Base-by-base conservation (phyloP, 2,113 vertebrate genomes). In the Poecile atricapillus region DNA sequence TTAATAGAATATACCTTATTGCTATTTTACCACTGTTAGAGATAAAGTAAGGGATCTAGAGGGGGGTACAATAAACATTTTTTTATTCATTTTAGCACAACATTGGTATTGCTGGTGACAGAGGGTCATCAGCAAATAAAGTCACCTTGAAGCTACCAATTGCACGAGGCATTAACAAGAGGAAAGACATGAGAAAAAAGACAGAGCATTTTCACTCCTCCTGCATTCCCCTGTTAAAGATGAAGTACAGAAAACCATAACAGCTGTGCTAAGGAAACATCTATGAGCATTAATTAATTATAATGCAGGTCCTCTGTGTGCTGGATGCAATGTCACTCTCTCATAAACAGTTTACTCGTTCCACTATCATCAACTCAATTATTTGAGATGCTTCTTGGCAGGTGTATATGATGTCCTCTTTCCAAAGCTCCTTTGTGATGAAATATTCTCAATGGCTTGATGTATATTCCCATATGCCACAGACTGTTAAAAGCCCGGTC, bases 271-370 rank as follows among this genome's bases (percentile, higher is more conserved):
- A 83, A 86, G 73, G 80, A 94, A 94, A 70, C 2, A 5, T 46
- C 90, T 94, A 60, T 64, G 49, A 93, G 80, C 68, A 89, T 96
- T 96, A 93, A 96, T 96, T 95, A 94, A 92, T 92, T 92, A 87
- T 75, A 84, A 89, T 30, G 31, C 31, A 74, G 79, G 80, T 71
- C 76, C 73, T 94, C 71, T 77, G 46, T 82, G 85, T 78, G 69
- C 88, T 90, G 62, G 76, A 56, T 92, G 62, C 56, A 56, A 69
- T 87, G 86, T 62, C 76, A 87, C 64, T 86, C 64, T 77, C 84
- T 87, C 83, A 90, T 47, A 88, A 93, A 89, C 73, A 87, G 62
- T 90, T 88, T 89, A 77, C 28, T 89, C 1, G 0, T 82, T 89
- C 77, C 60, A 47, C 76, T 89, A 52, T 73, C 89, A 87, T 79